Conservation (phyloP, 2,888 invertebrate species). For the Morpho achilles region DNA sequence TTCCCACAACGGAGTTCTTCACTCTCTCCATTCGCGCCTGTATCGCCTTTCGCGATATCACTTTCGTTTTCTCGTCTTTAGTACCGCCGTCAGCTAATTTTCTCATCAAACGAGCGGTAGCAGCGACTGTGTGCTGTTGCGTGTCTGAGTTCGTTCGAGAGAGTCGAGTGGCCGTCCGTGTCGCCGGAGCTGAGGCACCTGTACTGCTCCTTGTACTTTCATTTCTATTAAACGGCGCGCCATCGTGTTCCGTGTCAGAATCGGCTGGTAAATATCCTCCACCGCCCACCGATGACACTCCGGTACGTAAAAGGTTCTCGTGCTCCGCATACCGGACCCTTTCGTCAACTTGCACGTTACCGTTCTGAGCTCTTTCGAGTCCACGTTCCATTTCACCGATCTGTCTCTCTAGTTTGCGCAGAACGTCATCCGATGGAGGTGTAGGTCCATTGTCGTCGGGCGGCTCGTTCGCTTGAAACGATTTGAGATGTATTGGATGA, state of each 20-base stretch:
- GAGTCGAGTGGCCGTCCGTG: slow-evolving; percentile 55
- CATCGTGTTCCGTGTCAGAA: slow-evolving; percentile 74
- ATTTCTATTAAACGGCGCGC: slow-evolving; percentile 81
- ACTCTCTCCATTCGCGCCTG: slow-evolving; percentile 71
- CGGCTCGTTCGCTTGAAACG: slow-evolving; percentile 67
- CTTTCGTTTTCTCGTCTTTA: slow-evolving; percentile 66
- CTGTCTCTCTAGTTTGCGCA: slow-evolving; percentile 71
- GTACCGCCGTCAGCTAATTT: slow-evolving; percentile 65
- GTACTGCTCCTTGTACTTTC: slow-evolving; percentile 85
- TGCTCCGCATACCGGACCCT: slow-evolving; percentile 82
- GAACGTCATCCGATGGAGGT: slow-evolving; percentile 68
- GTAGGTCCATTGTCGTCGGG: slow-evolving; percentile 55
- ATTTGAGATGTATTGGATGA: slow-evolving; percentile 71
- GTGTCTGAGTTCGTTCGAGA: slow-evolving; percentile 71
- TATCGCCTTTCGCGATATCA: slow-evolving; percentile 65
- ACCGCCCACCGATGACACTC: slow-evolving; percentile 82
- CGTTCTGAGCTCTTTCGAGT: slow-evolving; percentile 66
- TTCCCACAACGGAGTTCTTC: slow-evolving; percentile 68
- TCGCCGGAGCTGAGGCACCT: slow-evolving; percentile 71
- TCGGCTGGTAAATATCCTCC: slow-evolving; percentile 76
- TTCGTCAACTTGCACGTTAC: slow-evolving; percentile 57
- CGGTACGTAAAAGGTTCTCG: slow-evolving; percentile 84
- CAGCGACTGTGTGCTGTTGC: slow-evolving; percentile 68
- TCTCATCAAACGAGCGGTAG: slow-evolving; percentile 64
- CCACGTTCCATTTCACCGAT: slow-evolving; percentile 77